A percentile compares a stretch with the other conserved stretches of the same genome.
Evolutionary conservation across 2,797 vertebrate species (phyloP).

Genomic region (Naso thynnoides): DNA sequence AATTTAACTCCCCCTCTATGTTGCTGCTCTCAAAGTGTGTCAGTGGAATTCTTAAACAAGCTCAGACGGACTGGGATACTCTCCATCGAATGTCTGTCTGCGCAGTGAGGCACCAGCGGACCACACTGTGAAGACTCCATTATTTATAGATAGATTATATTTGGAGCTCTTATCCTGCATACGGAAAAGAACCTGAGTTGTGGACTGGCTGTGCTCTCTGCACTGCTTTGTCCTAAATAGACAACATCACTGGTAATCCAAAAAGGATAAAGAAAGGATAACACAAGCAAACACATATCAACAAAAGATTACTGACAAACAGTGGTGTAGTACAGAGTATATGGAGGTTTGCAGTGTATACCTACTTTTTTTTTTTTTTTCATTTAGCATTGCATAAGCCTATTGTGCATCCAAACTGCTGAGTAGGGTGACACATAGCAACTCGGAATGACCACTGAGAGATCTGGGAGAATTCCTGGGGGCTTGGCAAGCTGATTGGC

Average conservation of each 20-base stretch:
- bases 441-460: too few species aligned
- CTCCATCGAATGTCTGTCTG: neutral
- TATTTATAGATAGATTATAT: neutral
- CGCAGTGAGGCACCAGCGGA: neutral
- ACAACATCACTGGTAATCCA: slow-evolving; percentile 29
- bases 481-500: too few species aligned
- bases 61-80: neutral
- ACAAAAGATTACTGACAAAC: slow-evolving; percentile 37
- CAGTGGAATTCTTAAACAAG: slow-evolving; percentile 2
- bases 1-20: slow-evolving; percentile 5
- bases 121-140: neutral
- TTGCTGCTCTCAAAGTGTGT: neutral
- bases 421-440: too few species aligned
- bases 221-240: slow-evolving; percentile 31
- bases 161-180: neutral
- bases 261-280: slow-evolving; percentile 44
- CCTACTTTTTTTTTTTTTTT: too few species aligned
- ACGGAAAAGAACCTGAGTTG: neutral
- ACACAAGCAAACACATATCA: slow-evolving; percentile 22
- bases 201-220: neutral
- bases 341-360: too few species aligned
- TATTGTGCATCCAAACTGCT: too few species aligned
- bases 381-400: too few species aligned
- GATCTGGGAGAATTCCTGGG: too few species aligned
- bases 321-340: too few species aligned